These are phyloP conservation scores for Ceratoteleas bidentatus DNA, from an alignment of 1,140 invertebrate species.

Conservation along the genomic window DNA sequence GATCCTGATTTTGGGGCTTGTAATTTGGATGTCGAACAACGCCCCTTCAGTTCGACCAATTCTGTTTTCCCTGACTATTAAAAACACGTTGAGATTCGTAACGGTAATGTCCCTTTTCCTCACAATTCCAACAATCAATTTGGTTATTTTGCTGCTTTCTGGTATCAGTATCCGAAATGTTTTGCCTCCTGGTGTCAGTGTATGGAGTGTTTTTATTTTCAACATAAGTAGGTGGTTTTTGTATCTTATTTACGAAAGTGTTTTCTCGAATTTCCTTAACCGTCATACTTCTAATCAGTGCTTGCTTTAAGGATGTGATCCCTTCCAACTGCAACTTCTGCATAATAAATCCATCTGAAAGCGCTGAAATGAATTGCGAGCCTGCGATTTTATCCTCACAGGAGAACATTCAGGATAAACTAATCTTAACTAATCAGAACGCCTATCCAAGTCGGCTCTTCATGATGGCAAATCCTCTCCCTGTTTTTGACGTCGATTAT, in stretches of 20 bases:
- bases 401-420: neutral
- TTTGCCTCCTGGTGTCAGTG: no score
- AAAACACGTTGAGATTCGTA: neutral
- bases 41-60: neutral
- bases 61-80: neutral
- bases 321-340: neutral
- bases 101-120: neutral
- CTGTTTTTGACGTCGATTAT: neutral
- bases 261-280: neutral
- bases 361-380: neutral
- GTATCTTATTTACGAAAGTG: neutral
- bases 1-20: neutral
- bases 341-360: neutral
- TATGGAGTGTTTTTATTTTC: neutral
- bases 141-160: neutral
- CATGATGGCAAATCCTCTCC: neutral
- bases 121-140: neutral
- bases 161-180: neutral
- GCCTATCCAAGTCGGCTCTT: neutral
- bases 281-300: neutral
- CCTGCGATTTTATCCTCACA: neutral
- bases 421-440: neutral
- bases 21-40: neutral
- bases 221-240: neutral
- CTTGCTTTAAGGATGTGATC: neutral